Conservation (phyloP, 2,888 invertebrate genomes). For the Drosophila sordidapex region DNA sequence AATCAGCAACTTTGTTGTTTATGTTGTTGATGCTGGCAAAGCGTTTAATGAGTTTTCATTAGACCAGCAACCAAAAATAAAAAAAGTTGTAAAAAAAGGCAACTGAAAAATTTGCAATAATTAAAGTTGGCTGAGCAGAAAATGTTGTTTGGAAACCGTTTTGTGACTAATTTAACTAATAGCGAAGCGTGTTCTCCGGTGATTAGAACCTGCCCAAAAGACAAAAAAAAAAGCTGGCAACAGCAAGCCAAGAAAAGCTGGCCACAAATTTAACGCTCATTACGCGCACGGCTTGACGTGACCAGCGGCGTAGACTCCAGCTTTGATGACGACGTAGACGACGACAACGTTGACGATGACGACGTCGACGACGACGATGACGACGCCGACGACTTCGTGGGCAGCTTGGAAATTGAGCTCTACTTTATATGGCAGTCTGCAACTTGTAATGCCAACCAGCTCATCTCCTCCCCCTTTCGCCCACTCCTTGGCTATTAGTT, state of each 20-base stretch:
- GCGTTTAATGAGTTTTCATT: slow-evolving; percentile 57
- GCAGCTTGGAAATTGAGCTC: slow-evolving; percentile 76
- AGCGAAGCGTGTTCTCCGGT: slow-evolving; percentile 70
- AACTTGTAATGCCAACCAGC: not conserved
- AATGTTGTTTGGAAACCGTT: slow-evolving; percentile 69
- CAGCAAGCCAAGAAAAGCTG: slow-evolving; percentile 59
- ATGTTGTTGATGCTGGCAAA: slow-evolving; percentile 30
- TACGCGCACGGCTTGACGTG: slow-evolving; percentile 78
- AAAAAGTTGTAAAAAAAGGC: not conserved
- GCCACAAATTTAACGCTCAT: slow-evolving; percentile 76
- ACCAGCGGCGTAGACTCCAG: slow-evolving; percentile 57
- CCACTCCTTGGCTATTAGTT: slow-evolving; percentile 61
- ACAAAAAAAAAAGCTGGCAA: slow-evolving; percentile 7
- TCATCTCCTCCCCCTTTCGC: not conserved
- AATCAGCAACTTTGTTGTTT: slow-evolving; percentile 23
- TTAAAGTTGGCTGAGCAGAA: slow-evolving; percentile 59
- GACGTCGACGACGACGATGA: slow-evolving; percentile 15
- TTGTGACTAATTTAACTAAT: slow-evolving; percentile 79
- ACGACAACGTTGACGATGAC: slow-evolving; percentile 17
- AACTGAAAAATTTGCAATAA: slow-evolving; percentile 65
- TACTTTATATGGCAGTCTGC: slow-evolving; percentile 50
- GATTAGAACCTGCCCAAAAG: slow-evolving; percentile 77
- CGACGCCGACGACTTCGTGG: slow-evolving; percentile 57
- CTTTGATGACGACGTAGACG: slow-evolving; percentile 16
- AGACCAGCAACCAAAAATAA: slow-evolving; percentile 18